Evolutionary conservation across 2,797 vertebrate genomes (phyloP), one percentile per base, ranked within the genome.

Genomic region (Poeciliopsis turneri): DNA sequence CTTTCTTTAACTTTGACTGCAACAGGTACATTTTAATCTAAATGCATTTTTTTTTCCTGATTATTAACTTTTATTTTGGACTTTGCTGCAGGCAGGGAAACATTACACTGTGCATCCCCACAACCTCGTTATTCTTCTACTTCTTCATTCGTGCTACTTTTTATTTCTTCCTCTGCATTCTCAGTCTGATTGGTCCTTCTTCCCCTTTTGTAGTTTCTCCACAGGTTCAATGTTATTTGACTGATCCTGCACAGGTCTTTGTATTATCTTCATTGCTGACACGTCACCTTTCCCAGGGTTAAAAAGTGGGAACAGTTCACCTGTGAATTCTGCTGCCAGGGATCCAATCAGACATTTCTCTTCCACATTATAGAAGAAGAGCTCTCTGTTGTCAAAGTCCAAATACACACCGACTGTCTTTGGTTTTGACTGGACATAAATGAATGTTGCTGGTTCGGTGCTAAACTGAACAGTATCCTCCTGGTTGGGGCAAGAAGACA

Each of bases 341-440:
- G 75, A 90, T 8, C 84, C 76, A 57, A 95, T 91, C n/a, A 79
- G 41, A 45, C 30, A 8, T 0, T 72, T 0, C 0, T 80, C 0
- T 1, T 84, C 78, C 3, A 87, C 90, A 28, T 90, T 66, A 72
- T 93, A 93, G 82, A 95, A 95, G 4, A 82, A 86, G 51, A 95
- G 84, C 9, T 79, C 45, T 59, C 75, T 73, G 0, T 0, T 1
- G 12, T 82, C 88, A 43, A 69, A 77, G 82, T 95, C 59, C 36
- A 95, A 84, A 81, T 85, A 87, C 74, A 95, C 92, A 16, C 94
- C 94, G 0, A 95, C 49, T 0, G 0, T 86, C 59, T 5, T 2
- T 1, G 41, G 93, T 30, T 5, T 79, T 8, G 18, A 25, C 2
- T 0, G 0, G 0, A 83, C 1, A 5, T 2, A 1, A 61, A 61